Evolutionary conservation across 2,888 invertebrate species (phyloP).

Genomic region (Agrotis segetum): DNA sequence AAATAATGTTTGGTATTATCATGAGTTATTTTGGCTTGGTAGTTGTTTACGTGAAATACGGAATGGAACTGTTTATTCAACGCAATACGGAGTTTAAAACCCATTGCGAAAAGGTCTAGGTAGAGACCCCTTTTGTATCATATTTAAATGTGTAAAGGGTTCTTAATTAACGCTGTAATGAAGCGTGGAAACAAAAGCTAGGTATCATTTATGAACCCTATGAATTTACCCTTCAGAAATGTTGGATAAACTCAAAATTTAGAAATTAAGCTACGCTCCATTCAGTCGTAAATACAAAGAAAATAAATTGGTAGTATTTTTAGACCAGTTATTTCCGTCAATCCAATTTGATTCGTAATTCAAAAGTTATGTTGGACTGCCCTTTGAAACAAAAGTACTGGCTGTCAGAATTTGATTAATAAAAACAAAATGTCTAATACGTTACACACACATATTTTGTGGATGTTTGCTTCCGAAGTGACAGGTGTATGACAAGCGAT

Average conservation of each 20-base stretch:
- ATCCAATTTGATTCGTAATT: conserved; percentile 15
- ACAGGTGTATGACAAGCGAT: conserved; percentile 32
- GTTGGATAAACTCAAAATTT: neutral
- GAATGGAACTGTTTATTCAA: conserved; percentile 7
- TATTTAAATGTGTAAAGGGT: neutral
- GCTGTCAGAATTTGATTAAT: conserved; percentile 19
- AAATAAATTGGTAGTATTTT: conserved; percentile 11
- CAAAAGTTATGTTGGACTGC: conserved; percentile 2
- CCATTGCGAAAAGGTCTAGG: neutral
- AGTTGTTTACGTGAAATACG: neutral
- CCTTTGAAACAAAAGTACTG: conserved; percentile 13
- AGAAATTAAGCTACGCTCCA: neutral
- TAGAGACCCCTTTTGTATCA: neutral
- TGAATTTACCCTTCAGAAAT: neutral
- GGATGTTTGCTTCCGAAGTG: conserved; percentile 17
- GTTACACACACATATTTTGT: neutral
- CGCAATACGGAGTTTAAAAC: neutral
- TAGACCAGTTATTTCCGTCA: conserved; percentile 10
- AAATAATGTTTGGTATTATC: conserved; percentile 32
- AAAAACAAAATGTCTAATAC: conserved; percentile 29
- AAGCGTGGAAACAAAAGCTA: neutral
- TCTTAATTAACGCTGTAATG: conserved; percentile 11
- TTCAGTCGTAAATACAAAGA: neutral
- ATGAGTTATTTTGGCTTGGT: conserved; percentile 27
- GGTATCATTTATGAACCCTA: neutral